These are phyloP conservation scores for Rousettus madagascariensis DNA, from an alignment of 2,797 vertebrate species.

Conservation along the genomic window DNA sequence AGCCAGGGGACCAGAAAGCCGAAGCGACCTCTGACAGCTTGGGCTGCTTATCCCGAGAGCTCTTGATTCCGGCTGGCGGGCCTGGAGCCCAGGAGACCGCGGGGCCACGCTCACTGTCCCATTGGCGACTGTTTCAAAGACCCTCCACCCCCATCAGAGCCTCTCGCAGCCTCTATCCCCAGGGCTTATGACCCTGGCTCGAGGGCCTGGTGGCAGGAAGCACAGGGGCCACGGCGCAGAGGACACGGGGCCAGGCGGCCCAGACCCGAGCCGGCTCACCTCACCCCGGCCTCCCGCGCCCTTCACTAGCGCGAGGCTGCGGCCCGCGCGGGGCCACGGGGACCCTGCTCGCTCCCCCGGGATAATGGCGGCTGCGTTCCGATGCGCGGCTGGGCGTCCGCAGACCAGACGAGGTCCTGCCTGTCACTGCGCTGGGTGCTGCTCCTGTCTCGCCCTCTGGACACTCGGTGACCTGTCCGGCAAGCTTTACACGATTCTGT, in stretches of 20 bases:
- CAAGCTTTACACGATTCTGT: constrained; percentile 68
- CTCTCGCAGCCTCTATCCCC: background rate
- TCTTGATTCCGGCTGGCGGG: background rate
- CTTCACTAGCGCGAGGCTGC: background rate
- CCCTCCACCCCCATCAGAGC: rapidly evolving
- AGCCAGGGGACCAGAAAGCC: background rate
- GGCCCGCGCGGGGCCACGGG: background rate
- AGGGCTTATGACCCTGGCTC: background rate
- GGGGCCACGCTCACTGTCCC: no score
- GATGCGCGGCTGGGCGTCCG: constrained; percentile 18
- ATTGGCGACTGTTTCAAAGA: background rate
- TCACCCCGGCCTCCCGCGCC: background rate
- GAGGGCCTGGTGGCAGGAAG: background rate
- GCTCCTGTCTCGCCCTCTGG: background rate
- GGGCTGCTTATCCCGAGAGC: background rate
- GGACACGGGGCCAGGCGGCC: rapidly evolving
- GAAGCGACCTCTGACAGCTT: rapidly evolving
- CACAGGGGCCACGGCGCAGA: rapidly evolving
- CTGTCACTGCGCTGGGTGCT: constrained; percentile 73
- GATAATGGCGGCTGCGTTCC: background rate
- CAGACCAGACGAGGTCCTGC: constrained; percentile 71
- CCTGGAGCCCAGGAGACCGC: rapidly evolving
- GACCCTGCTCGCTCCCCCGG: constrained; percentile 47
- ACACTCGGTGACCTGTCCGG: constrained; percentile 58
- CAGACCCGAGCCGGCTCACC: background rate